Base-by-base conservation (phyloP, 2,797 vertebrate species). In the Hybognathus amarus region DNA sequence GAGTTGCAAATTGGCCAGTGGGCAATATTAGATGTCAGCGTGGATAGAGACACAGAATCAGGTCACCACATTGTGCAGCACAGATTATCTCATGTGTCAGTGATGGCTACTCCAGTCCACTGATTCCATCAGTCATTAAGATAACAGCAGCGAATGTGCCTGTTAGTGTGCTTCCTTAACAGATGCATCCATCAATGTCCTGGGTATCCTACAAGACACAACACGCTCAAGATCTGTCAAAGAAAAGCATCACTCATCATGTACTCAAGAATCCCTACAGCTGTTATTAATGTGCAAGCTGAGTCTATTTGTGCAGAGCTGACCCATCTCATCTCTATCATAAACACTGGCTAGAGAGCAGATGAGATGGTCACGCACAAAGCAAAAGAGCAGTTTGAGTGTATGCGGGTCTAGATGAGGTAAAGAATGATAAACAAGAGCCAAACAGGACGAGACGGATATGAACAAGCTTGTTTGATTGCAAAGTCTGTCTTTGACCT, bases 61-160 rank as follows among this genome's bases (percentile, higher is more conserved):
- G 47, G 52, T 71, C 75, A 77, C 3, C 45, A 76, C 11, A 76
- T 5, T 69, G 68, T 52, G 40, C 24, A 67, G 40, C 61, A 52
- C 56, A 40, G 24, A 75, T 78, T 52, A 75, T 69, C 87, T 78
- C 68, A 56, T 78, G 15, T 27, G 38, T 59, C 50, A 45, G 74
- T 87, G 84, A 88, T 68, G 2, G 66, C 27, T 76, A 76, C 81
- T 82, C 89, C 84, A 89, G 83, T 87, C 50, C 47, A 24, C 75
- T 76, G 85, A 84, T 77, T 50, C 77, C 84, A 80, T 91, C 89
- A 91, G 70, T 91, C 90, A 90, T 88, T 82, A 8, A 22, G 77
- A 82, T 84, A 81, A 66, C 82, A 87, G 64, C 70, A 74, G 38
- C 1, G 30, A 24, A 54, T 79, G 64, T 74, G 85, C 67, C n/a